These are phyloP conservation scores for Bryconaethiops microstoma DNA, from an alignment of 2,797 vertebrate genomes.

Conservation along the genomic window DNA sequence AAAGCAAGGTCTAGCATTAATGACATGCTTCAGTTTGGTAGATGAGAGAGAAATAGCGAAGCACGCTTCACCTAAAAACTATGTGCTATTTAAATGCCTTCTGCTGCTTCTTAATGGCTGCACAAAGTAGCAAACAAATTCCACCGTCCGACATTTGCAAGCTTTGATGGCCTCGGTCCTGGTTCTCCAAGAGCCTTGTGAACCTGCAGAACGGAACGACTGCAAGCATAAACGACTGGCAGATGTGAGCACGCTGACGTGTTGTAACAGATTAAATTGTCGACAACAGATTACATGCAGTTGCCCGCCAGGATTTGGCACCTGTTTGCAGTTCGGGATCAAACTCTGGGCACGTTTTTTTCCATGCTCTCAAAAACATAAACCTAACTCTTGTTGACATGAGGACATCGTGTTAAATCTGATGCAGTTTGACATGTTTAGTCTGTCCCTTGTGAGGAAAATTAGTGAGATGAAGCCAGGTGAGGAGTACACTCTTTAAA, in stretches of 20 bases:
- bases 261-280: conserved; percentile 55
- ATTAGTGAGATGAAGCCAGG: not conserved
- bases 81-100: conserved; percentile 25
- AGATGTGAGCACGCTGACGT: conserved; percentile 48
- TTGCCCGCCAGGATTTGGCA: conserved; percentile 52
- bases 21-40: not conserved
- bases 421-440: conserved; percentile 35
- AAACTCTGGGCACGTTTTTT: not conserved
- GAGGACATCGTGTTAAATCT: conserved; percentile 17
- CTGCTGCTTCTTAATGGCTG: conserved; percentile 20
- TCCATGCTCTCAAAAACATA: conserved; percentile 6
- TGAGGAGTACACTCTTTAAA: not conserved
- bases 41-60: conserved; percentile 11
- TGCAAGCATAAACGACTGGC: conserved; percentile 49
- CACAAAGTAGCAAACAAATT: conserved; percentile 39
- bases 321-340: not conserved
- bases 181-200: conserved; percentile 16
- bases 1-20: not conserved
- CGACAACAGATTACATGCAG: conserved; percentile 53
- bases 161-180: not conserved
- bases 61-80: conserved; percentile 12
- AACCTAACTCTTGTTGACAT: not conserved
- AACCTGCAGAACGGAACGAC: conserved; percentile 30
- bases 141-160: conserved; percentile 6
- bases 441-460: conserved; percentile 25